Percentiles rank a stretch among this genome's conserved stretches.
Conservation (phyloP, 30 jellyfish, hydroid and myxozoan genomes). For the Chrysaora quinquecirrha region DNA sequence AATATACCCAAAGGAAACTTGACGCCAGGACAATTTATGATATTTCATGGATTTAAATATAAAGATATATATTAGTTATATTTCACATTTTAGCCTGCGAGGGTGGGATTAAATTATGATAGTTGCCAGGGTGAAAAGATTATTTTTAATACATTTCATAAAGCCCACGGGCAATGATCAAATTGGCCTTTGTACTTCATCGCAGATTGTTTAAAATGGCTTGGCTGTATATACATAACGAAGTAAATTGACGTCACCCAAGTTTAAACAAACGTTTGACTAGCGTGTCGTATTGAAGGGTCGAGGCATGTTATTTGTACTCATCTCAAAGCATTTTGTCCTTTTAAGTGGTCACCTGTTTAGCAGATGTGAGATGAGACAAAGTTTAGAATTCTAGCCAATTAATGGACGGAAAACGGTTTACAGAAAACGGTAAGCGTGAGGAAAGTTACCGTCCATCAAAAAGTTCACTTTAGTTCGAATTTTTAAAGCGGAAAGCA, state of each 20-base stretch:
- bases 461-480: too few species aligned
- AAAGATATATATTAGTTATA: too few species aligned
- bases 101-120: neutral
- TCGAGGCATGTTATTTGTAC: neutral
- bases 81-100: too few species aligned
- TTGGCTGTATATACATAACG: neutral
- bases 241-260: neutral
- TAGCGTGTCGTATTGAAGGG: neutral
- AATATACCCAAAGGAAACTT: too few species aligned
- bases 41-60: too few species aligned
- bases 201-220: neutral
- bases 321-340: neutral
- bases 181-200: neutral
- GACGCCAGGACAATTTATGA: too few species aligned
- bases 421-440: too few species aligned
- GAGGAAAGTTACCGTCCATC: too few species aligned
- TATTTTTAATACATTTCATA: neutral
- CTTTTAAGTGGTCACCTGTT: neutral
- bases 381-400: too few species aligned
- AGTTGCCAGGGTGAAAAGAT: neutral
- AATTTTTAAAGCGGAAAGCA: too few species aligned
- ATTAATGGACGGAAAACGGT: too few species aligned
- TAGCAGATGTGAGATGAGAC: too few species aligned
- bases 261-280: neutral
- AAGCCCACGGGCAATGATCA: neutral